These are phyloP conservation scores for Hippocampus abdominalis DNA, from an alignment of 2,113 vertebrate species.

Conservation along the genomic window DNA sequence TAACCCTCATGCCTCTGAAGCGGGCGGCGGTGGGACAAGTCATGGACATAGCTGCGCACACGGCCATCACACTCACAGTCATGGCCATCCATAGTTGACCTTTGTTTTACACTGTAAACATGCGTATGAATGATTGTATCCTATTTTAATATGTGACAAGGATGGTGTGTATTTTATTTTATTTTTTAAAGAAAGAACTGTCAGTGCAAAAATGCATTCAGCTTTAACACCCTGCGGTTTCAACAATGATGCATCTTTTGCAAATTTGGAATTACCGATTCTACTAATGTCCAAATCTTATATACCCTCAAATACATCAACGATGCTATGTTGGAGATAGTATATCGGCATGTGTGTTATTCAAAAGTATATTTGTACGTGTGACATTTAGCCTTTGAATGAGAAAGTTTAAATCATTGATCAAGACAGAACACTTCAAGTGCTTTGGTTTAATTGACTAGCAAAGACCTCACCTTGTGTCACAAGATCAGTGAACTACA, in stretches of 20 bases:
- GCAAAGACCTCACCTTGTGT: constrained; percentile 16
- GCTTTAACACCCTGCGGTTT: too few relatives aligned
- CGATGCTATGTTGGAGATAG: too few relatives aligned
- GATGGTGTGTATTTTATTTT: too few relatives aligned
- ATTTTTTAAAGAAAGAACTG: too few relatives aligned
- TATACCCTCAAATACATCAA: too few relatives aligned
- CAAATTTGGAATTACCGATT: too few relatives aligned
- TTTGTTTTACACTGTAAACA: background rate
- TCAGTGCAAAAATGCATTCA: too few relatives aligned
- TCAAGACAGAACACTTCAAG: background rate
- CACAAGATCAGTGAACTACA: background rate
- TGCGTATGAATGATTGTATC: too few relatives aligned
- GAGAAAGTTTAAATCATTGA: background rate
- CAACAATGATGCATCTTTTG: too few relatives aligned
- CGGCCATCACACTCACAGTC: constrained; percentile 18
- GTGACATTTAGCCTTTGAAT: background rate
- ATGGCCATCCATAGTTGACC: background rate
- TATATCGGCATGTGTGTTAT: background rate
- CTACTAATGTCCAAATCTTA: too few relatives aligned
- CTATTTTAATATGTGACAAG: too few relatives aligned
- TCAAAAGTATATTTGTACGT: background rate
- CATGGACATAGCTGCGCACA: constrained; percentile 40
- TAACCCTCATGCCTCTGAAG: constrained; percentile 7
- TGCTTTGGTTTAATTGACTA: constrained; percentile 42
- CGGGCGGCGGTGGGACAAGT: constrained; percentile 1